These are phyloP conservation scores for Rhinogobius similis DNA, from an alignment of 2,113 vertebrate genomes.

Conservation along the genomic window DNA sequence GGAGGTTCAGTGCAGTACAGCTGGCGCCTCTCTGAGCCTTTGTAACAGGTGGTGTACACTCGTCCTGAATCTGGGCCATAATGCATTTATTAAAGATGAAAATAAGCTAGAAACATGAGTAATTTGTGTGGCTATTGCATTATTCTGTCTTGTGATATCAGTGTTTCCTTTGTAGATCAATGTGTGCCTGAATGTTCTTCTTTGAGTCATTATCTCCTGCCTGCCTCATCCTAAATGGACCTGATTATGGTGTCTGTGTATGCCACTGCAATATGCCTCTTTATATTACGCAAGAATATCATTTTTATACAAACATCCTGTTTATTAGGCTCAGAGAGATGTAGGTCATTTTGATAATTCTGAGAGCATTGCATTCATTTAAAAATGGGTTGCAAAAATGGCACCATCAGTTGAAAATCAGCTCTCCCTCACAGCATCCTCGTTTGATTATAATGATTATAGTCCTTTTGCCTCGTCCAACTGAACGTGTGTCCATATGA, in stretches of 20 bases:
- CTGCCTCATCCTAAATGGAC: slow-evolving; percentile 38
- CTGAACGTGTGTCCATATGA: too few relatives aligned
- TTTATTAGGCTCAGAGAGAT: background rate
- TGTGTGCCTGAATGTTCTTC: slow-evolving; percentile 27
- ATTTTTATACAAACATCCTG: slow-evolving; percentile 5
- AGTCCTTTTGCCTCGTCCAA: too few relatives aligned
- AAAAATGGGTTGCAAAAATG: background rate
- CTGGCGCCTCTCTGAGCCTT: slow-evolving; percentile 6
- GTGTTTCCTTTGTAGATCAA: slow-evolving; percentile 3
- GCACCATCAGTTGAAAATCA: background rate
- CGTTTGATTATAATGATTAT: background rate
- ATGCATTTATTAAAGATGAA: slow-evolving; percentile 14
- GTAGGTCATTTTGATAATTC: background rate
- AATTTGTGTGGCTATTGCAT: slow-evolving; percentile 2
- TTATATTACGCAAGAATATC: slow-evolving; percentile 17
- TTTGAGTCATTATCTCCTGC: slow-evolving; percentile 24
- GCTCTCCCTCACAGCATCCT: background rate
- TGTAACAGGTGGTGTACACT: background rate
- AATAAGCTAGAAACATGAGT: slow-evolving; percentile 1
- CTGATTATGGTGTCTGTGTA: slow-evolving; percentile 29
- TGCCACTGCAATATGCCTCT: slow-evolving; percentile 10
- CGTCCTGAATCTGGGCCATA: background rate
- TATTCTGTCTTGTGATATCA: slow-evolving; percentile 9
- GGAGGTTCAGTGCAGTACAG: background rate
- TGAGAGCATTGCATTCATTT: background rate